Conservation (phyloP, 1,140 invertebrate genomes). For the Phenacoccus solenopsis region DNA sequence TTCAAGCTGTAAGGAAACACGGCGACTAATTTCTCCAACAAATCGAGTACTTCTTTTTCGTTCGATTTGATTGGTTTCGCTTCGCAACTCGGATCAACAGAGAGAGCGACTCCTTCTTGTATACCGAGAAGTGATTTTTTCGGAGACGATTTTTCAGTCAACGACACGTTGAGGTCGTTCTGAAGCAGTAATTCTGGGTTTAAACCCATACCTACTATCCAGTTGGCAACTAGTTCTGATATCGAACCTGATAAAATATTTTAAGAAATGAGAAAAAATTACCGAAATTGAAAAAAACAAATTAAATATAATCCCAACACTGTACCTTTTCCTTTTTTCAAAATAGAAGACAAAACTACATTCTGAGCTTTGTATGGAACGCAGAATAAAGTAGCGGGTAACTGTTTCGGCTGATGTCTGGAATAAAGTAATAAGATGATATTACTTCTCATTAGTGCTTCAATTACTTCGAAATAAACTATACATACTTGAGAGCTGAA, state of each 20-base stretch:
- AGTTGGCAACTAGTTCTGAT: constrained; percentile 67
- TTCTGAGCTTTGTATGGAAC: constrained; percentile 7
- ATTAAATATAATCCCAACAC: neutral
- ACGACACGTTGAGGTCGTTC: constrained; percentile 24
- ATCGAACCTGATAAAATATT: neutral
- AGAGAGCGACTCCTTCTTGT: constrained; percentile 24
- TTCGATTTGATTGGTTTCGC: constrained; percentile 23
- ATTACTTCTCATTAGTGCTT: neutral
- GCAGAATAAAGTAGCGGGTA: constrained; percentile 9
- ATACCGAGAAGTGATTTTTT: constrained; percentile 19
- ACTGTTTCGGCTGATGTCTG: neutral
- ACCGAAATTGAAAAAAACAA: neutral
- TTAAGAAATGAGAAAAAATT: neutral
- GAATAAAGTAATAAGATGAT: neutral
- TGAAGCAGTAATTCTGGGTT: constrained; percentile 41
- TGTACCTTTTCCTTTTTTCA: constrained; percentile 18
- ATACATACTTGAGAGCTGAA: constrained; percentile 15
- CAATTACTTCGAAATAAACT: neutral
- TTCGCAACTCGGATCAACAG: constrained; percentile 26
- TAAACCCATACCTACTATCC: constrained; percentile 56
- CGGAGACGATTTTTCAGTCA: neutral
- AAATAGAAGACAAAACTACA: constrained; percentile 14
- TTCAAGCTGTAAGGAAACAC: constrained; percentile 78
- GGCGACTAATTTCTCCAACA: constrained; percentile 44
- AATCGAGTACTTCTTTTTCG: constrained; percentile 24